Conservation (phyloP, 2,888 invertebrate species). For the Apamea monoglypha region DNA sequence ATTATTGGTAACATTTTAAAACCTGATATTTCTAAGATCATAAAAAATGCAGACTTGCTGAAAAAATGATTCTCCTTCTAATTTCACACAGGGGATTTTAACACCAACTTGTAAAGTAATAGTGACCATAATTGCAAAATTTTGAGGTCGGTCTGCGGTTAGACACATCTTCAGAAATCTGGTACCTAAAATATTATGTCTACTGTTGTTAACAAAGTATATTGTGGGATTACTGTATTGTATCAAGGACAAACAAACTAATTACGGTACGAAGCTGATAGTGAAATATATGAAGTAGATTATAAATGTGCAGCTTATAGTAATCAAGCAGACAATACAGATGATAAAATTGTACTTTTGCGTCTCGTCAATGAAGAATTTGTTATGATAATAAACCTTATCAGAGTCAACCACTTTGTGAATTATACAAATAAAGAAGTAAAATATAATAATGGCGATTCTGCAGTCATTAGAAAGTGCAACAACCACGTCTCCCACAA, state of each 20-base stretch:
- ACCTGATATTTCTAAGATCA: conserved; percentile 16
- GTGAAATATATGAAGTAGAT: not conserved
- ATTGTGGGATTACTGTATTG: not conserved
- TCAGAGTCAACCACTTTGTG: not conserved
- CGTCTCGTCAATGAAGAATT: not conserved
- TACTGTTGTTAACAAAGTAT: conserved; percentile 21
- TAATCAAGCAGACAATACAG: not conserved
- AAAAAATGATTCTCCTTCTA: conserved; percentile 4
- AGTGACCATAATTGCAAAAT: not conserved
- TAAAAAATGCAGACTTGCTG: conserved; percentile 21
- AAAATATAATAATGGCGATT: not conserved
- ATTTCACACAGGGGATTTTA: conserved; percentile 12
- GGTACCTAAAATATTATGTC: conserved; percentile 14
- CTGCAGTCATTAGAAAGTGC: conserved; percentile 7
- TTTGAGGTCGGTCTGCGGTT: conserved; percentile 4
- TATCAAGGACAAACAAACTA: conserved; percentile 11
- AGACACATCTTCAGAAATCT: conserved; percentile 21
- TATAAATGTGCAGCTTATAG: not conserved
- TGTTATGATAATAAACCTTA: too few species aligned
- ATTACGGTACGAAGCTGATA: not conserved
- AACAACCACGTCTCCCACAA: not conserved
- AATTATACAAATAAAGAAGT: not conserved
- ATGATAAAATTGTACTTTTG: not conserved
- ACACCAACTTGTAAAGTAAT: not conserved
- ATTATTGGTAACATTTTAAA: conserved; percentile 50